Evolutionary conservation across 2,888 invertebrate genomes (phyloP), one percentile per base, ranked within the genome.

Genomic region (Colletes collaris): DNA sequence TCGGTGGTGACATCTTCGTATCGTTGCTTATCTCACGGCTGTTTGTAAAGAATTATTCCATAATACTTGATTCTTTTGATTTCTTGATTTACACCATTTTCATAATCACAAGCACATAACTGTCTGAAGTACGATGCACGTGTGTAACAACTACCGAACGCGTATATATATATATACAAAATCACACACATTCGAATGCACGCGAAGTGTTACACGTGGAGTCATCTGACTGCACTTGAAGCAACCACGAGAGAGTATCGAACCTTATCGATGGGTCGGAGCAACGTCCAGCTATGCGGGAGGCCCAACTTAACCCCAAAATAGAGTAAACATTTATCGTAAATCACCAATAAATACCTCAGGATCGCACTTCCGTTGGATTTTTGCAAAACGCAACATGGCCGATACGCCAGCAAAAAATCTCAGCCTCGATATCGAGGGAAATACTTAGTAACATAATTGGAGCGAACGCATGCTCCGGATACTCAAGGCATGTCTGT

Each of bases 221-320:
- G 89, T 74, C 87, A 83, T 81, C 89, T 82, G 37, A 13, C 73
- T 76, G 64, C 59, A 56, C 3, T n/a, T 8, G 40, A 8, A 19
- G 10, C 10, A 81, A 85, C 46, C 71, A 67, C 37, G 37, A 62
- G 27, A 27, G 27, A 16, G 55, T 35, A 69, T 68, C 19, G 74
- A 69, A 59, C 78, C 63, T 88, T 85, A 85, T 81, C 88, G 86
- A 86, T 80, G 60, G 46, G 60, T 53, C 63, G 50, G 55, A 49
- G 59, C 52, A 70, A 63, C 60, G 71, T 59, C 50, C 59, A 73
- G 76, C 79, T 80, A 87, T 83, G 85, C 81, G 87, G 81, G 84
- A 85, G 84, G 62, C 76, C 79, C 79, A 76, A 87, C 84, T 81
- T 86, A 87, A 88, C 88, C 86, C 82, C 83, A 76, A 76, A 76